Percentiles rank a stretch among this genome's conserved stretches.
These are phyloP conservation scores for Drosophila paramelanica DNA, from an alignment of 2,888 invertebrate species.

Conservation along the genomic window DNA sequence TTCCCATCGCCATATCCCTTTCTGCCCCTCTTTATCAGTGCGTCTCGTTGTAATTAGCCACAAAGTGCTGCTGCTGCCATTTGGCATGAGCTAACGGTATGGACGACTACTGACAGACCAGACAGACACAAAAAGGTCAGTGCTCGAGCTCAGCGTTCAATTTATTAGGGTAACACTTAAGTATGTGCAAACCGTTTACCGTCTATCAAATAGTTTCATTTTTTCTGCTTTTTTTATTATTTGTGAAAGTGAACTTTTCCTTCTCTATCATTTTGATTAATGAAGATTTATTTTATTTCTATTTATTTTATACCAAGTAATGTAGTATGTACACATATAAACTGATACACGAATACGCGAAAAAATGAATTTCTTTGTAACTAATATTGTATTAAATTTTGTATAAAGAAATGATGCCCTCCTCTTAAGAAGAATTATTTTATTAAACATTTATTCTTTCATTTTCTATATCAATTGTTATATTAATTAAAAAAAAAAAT, in stretches of 20 bases:
- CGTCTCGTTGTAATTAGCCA: conserved; percentile 54
- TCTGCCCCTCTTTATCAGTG: background rate
- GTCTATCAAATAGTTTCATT: conserved; percentile 7
- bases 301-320: background rate
- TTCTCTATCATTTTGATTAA: background rate
- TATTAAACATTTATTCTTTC: no score
- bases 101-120: conserved; percentile 19
- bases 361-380: no score
- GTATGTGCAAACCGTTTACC: conserved; percentile 29
- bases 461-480: no score
- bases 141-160: conserved; percentile 17
- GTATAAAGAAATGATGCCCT: no score
- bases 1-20: background rate
- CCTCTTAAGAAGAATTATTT: no score
- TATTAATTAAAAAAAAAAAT: no score
- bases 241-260: background rate
- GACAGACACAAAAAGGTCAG: conserved; percentile 54
- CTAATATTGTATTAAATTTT: no score
- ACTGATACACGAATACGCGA: no score
- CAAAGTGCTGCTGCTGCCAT: conserved; percentile 43
- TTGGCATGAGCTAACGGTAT: conserved; percentile 12
- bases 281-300: background rate
- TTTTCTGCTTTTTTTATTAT: background rate
- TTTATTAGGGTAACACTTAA: conserved; percentile 40
- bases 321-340: no score